Percentiles rank a stretch among this genome's conserved stretches.
Conservation (phyloP, 2,888 invertebrate genomes). For the Tachina fera region DNA sequence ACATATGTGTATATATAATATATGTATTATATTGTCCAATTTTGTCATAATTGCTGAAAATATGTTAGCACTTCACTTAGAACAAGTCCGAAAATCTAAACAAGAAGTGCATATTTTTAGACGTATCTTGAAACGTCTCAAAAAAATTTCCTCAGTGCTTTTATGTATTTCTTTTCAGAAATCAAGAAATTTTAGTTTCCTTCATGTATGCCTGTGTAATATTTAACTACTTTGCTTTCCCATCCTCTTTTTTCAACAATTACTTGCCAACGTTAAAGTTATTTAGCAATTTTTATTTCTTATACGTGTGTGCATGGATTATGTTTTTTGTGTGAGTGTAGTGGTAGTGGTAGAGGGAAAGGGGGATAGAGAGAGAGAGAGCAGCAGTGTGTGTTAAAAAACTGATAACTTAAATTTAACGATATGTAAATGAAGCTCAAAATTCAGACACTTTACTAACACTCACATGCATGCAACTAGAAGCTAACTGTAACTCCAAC, state of each 20-base stretch:
- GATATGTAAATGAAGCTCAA: constrained; percentile 72
- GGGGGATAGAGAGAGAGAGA: constrained; percentile 14
- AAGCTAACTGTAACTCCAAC: not conserved
- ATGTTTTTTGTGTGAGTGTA: not conserved
- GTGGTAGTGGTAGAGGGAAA: too few relatives aligned
- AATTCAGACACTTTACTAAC: constrained; percentile 65
- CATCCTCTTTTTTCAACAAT: not conserved
- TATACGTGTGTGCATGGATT: not conserved
- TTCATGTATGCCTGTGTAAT: not conserved
- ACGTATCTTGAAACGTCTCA: not conserved
- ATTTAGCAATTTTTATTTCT: constrained; percentile 34
- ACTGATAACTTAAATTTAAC: constrained; percentile 72
- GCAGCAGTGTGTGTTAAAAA: constrained; percentile 56
- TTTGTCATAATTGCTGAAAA: not conserved
- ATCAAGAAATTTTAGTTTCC: constrained; percentile 7
- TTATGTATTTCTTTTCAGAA: not conserved
- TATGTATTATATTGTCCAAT: too few relatives aligned
- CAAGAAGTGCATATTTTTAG: not conserved
- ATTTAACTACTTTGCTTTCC: constrained; percentile 31
- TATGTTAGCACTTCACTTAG: not conserved
- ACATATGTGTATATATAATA: too few relatives aligned
- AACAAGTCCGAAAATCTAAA: not conserved
- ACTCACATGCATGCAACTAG: constrained; percentile 20
- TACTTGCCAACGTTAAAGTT: not conserved
- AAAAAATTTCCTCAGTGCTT: constrained; percentile 20